Evolutionary conservation across 2,797 vertebrate species (phyloP).

Genomic region (Scleropages formosus): DNA sequence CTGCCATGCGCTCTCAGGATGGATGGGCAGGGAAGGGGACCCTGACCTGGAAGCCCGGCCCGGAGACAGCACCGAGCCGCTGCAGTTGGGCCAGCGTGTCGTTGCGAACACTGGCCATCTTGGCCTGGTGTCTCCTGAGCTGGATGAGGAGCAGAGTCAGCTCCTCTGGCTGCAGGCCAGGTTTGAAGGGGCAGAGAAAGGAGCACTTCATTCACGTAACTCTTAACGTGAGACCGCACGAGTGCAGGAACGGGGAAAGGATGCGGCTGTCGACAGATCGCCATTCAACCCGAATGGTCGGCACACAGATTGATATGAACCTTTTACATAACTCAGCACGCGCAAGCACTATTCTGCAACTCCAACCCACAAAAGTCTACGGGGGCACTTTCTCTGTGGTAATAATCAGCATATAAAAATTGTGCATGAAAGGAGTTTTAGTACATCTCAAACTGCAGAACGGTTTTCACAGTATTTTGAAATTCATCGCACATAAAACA

Average conservation of each 20-base stretch:
- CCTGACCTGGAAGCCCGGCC: conserved; percentile 75
- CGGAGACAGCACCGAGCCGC: conserved; percentile 75
- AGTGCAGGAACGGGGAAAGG: not conserved
- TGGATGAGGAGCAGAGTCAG: conserved; percentile 92
- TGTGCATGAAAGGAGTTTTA: too few relatives aligned
- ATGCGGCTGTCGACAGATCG: not conserved
- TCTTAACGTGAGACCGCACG: not conserved
- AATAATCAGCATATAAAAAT: too few relatives aligned
- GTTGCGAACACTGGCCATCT: conserved; percentile 84
- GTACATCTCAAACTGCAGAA: too few relatives aligned
- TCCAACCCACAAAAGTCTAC: too few relatives aligned
- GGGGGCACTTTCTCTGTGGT: too few relatives aligned
- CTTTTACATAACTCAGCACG: too few relatives aligned
- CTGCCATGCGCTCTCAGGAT: conserved; percentile 34
- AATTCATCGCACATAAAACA: too few relatives aligned
- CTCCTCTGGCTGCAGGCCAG: conserved; percentile 87
- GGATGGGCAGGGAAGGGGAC: conserved; percentile 50
- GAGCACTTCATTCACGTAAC: conserved; percentile 38
- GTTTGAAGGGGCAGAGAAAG: conserved; percentile 64
- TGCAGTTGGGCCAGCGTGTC: conserved; percentile 82
- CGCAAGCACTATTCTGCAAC: too few relatives aligned
- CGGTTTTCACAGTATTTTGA: too few relatives aligned
- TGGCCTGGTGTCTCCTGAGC: conserved; percentile 90
- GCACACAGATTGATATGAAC: too few relatives aligned
- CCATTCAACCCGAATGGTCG: too few relatives aligned